Evolutionary conservation across 2,888 invertebrate genomes (phyloP).

Genomic region (Caenorhabditis macrosperma): DNA sequence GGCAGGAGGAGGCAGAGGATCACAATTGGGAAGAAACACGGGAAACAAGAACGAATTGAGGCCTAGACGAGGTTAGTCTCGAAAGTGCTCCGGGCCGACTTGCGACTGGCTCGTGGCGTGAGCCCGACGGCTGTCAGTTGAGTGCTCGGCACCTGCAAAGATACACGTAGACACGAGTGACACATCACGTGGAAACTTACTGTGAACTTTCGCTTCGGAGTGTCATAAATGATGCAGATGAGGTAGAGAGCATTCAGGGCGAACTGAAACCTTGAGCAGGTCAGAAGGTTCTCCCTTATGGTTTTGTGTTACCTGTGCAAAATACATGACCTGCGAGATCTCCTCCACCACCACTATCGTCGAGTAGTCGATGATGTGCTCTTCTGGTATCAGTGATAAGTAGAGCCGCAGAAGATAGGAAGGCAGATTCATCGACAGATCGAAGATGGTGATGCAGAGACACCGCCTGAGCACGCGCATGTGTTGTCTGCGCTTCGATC

Average conservation of each 20-base stretch:
- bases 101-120: slow-evolving; percentile 48
- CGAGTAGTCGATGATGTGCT: neutral
- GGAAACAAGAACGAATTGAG: neutral
- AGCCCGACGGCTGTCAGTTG: slow-evolving; percentile 44
- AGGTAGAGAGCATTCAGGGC: slow-evolving; percentile 77
- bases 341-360: slow-evolving; percentile 63
- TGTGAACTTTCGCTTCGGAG: slow-evolving; percentile 64
- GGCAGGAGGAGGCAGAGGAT: slow-evolving; percentile 4
- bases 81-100: slow-evolving; percentile 27
- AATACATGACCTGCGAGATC: slow-evolving; percentile 76
- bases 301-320: slow-evolving; percentile 69
- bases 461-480: slow-evolving; percentile 73
- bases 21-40: neutral
- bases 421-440: slow-evolving; percentile 77
- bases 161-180: neutral
- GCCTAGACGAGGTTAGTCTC: slow-evolving; percentile 34
- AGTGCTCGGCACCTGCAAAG: slow-evolving; percentile 35
- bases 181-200: slow-evolving; percentile 13
- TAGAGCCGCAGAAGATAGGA: slow-evolving; percentile 74
- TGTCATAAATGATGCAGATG: slow-evolving; percentile 75
- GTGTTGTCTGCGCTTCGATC: slow-evolving; percentile 70
- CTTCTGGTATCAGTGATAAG: slow-evolving; percentile 58
- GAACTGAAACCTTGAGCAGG: slow-evolving; percentile 66
- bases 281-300: neutral
- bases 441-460: slow-evolving; percentile 75